Base-by-base conservation (phyloP, 1,140 invertebrate genomes). In the Phymorhynchus buccinoides region DNA sequence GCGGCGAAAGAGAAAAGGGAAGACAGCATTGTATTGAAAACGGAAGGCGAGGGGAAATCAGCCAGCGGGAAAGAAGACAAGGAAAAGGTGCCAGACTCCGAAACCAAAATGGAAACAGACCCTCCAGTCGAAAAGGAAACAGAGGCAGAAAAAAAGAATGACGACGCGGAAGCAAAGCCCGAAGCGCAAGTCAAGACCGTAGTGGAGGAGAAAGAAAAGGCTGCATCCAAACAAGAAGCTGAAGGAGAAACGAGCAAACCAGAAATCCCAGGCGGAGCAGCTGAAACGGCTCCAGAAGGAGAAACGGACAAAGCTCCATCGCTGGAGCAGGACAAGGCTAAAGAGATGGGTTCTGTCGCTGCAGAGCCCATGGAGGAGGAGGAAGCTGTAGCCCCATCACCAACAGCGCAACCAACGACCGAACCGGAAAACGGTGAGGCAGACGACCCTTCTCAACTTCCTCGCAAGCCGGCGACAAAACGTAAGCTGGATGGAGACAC, bases 401-500 rank as follows among this genome's bases (percentile, higher is more conserved):
- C 82, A 22, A 80, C 84, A n/a, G 30, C 37, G 18, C 56, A 66
- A 6, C 44, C 80, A 75, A 71, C 37, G 12, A 27, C 32, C 27
- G 68, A 37, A 3, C 56, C 16, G 39, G 71, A 79, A 30, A 79
- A 79, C 42, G 42, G 77, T 30, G 81, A 88, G 48, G 66, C 62
- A 41, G 81, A 83, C 66, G 48, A 30, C 66, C 3, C 56, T 52
- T 44, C 44, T 35, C 30, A 66, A 0, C 52, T 44, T 0, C 56
- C 56, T 27, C 30, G 6, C 44, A 66, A 78, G 41, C 68, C 48
- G 62, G 80, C 14, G 6, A 77, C 27, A 80, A 89, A 87, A 73
- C 85, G 68, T 73, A 87, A 85, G 78, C 80, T 83, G 68, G 73
- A 66, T 56, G 86, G n/a, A 62, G 83, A 77, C 62, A n/a, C 44